These are phyloP conservation scores for Dendrolimus pini DNA, from an alignment of 2,888 invertebrate species.

Conservation along the genomic window DNA sequence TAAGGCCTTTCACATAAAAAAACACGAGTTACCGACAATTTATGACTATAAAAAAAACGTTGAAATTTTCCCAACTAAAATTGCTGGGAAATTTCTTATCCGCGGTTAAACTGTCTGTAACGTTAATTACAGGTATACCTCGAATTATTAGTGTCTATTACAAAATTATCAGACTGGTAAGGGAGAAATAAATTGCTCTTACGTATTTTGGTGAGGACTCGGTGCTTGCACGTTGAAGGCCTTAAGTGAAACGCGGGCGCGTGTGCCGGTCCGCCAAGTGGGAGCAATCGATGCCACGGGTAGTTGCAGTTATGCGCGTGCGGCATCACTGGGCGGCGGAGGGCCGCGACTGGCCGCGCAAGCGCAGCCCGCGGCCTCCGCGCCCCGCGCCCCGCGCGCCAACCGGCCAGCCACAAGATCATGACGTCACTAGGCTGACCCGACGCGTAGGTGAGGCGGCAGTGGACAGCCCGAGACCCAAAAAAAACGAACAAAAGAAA, in stretches of 20 bases:
- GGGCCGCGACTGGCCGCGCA: conserved; percentile 50
- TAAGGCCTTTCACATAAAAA: conserved; percentile 7
- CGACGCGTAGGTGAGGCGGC: neutral
- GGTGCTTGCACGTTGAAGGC: conserved; percentile 12
- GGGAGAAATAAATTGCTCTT: neutral
- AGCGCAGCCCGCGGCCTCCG: conserved; percentile 32
- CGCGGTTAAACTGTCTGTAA: neutral
- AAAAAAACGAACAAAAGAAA: neutral
- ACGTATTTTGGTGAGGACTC: neutral
- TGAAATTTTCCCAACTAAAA: neutral
- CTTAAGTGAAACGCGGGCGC: conserved; percentile 17
- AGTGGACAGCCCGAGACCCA: conserved; percentile 3
- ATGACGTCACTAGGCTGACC: conserved; percentile 36
- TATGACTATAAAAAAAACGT: conserved; percentile 1
- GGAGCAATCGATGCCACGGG: conserved; percentile 56
- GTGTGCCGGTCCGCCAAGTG: conserved; percentile 47
- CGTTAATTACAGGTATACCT: neutral
- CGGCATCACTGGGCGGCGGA: conserved; percentile 52
- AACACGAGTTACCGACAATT: conserved; percentile 9
- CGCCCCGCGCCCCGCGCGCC: conserved; percentile 23
- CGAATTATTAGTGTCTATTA: neutral
- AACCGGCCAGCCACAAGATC: neutral
- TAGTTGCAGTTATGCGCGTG: conserved; percentile 38
- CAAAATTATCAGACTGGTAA: neutral
- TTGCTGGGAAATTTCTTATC: neutral